A percentile compares a stretch with the other conserved stretches of the same genome.
Evolutionary conservation across 2,888 invertebrate genomes (phyloP).

Genomic region (Alloscopus bannaensis): DNA sequence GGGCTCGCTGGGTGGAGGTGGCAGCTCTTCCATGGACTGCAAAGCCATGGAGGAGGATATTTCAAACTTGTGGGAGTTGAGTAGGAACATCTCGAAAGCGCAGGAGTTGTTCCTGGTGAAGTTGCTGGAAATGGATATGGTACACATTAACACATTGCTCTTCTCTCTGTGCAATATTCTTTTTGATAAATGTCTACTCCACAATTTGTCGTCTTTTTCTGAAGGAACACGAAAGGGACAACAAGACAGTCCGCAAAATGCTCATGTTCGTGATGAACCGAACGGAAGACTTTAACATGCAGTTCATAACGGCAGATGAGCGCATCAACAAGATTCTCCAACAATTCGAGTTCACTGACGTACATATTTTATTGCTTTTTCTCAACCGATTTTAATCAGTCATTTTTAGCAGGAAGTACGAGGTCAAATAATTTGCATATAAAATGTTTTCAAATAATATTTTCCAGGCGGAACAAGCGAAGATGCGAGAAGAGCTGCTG

Average conservation of each 20-base stretch:
- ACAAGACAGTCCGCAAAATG: slow-evolving; percentile 59
- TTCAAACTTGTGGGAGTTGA: slow-evolving; percentile 49
- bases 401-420: background rate
- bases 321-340: slow-evolving; percentile 64
- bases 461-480: slow-evolving; percentile 65
- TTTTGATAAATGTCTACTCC: slow-evolving; percentile 15
- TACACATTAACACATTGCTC: slow-evolving; percentile 11
- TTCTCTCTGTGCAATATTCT: slow-evolving; percentile 1
- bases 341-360: slow-evolving; percentile 68
- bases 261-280: slow-evolving; percentile 57
- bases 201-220: slow-evolving; percentile 19
- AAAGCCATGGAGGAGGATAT: slow-evolving; percentile 38
- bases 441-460: no score
- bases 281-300: slow-evolving; percentile 62
- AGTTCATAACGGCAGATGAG: slow-evolving; percentile 59
- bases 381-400: background rate
- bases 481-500: slow-evolving; percentile 64
- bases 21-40: slow-evolving; percentile 18
- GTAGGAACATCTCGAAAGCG: slow-evolving; percentile 62
- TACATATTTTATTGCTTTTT: slow-evolving; percentile 31
- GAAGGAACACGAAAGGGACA: slow-evolving; percentile 65
- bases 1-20: slow-evolving; percentile 13
- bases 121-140: slow-evolving; percentile 65
- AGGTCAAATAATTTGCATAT: no score
- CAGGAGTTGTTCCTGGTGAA: slow-evolving; percentile 66